Percentiles rank a stretch among this genome's conserved stretches.
phyloP scores from a whole-genome alignment of 2,888 invertebrate species.

The Scaptodrosophila latifasciaeformis region DNA sequence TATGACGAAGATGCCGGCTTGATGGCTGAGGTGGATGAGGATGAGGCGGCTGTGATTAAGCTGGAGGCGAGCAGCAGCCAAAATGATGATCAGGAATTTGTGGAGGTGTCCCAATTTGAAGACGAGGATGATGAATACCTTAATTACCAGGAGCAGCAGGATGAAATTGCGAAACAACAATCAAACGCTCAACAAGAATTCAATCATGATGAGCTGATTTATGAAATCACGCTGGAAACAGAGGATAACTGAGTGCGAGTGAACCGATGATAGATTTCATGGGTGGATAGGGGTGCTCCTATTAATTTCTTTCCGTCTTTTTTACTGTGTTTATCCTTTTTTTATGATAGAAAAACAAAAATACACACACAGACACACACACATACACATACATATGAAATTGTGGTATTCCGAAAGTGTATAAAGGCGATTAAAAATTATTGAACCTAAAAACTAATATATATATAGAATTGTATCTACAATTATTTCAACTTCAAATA shows the following conservation, averaged over 20 bases:
- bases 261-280: no score
- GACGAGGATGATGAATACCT: conserved; percentile 26
- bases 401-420: no score
- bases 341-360: no score
- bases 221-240: conserved; percentile 56
- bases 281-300: no score
- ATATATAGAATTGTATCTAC: no score
- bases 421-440: no score
- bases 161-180: conserved; percentile 4
- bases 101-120: conserved; percentile 27
- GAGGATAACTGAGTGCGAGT: conserved; percentile 57
- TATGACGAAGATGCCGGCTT: conserved; percentile 51
- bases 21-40: conserved; percentile 25
- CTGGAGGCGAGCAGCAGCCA: background rate
- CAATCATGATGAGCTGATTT: conserved; percentile 47
- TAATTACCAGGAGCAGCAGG: conserved; percentile 17
- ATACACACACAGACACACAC: no score
- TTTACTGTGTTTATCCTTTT: no score
- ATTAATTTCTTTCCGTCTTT: no score
- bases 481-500: no score
- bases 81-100: conserved; percentile 13
- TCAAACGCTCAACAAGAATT: conserved; percentile 19
- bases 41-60: background rate
- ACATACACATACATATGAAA: no score
- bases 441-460: no score